Conservation (phyloP, 2,797 vertebrate species). For the Brachyrhaphis roseni region DNA sequence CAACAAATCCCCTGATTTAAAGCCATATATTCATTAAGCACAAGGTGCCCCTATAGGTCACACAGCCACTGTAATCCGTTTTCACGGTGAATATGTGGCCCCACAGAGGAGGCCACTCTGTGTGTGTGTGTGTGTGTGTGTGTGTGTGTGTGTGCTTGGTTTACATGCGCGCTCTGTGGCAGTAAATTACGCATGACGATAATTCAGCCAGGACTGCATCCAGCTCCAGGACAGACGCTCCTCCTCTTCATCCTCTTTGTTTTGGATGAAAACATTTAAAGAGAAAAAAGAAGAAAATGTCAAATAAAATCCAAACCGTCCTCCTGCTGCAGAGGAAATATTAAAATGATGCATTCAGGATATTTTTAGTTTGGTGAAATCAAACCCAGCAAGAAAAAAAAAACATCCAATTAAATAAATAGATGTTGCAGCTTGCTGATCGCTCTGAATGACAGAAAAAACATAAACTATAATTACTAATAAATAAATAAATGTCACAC, state of each 20-base stretch:
- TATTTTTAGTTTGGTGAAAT: neutral
- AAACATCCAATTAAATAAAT: neutral
- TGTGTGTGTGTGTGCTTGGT: slow-evolving; percentile 28
- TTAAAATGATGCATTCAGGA: neutral
- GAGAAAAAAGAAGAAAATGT: neutral
- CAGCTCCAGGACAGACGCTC: slow-evolving; percentile 35
- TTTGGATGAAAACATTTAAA: neutral
- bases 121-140: slow-evolving; percentile 19
- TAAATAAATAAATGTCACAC: neutral
- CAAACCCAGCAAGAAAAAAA: neutral
- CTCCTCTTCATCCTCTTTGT: slow-evolving; percentile 13
- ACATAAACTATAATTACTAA: neutral
- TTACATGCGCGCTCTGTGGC: slow-evolving; percentile 55
- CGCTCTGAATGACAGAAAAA: neutral
- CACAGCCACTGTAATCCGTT: slow-evolving; percentile 76
- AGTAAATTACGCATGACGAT: slow-evolving; percentile 67
- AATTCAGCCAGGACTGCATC: slow-evolving; percentile 62
- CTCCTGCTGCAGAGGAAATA: neutral
- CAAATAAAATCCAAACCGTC: neutral
- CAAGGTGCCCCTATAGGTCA: slow-evolving; percentile 73
- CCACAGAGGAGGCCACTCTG: slow-evolving; percentile 54
- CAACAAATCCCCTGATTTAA: slow-evolving; percentile 47
- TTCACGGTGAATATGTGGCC: slow-evolving; percentile 75
- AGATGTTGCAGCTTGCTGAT: neutral
- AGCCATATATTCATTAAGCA: slow-evolving; percentile 72